Evolutionary conservation across 2,113 vertebrate genomes (phyloP).

Genomic region (Numida meleagris): DNA sequence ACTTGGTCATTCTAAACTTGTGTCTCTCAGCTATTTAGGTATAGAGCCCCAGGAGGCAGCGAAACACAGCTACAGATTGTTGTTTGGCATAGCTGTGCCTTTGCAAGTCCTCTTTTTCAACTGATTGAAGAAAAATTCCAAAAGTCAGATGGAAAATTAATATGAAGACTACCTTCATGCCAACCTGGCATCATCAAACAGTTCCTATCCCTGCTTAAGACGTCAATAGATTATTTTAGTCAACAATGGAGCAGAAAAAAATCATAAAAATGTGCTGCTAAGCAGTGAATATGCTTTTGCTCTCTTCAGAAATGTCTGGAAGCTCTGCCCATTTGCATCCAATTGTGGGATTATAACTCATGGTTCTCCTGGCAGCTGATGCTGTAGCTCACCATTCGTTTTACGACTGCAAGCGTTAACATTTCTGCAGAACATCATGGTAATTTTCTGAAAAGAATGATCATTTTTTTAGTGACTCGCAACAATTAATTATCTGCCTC

Average conservation of each 20-base stretch:
- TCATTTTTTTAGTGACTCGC: slow-evolving; percentile 76
- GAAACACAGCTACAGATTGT: neutral
- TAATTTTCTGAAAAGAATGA: slow-evolving; percentile 73
- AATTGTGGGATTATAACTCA: slow-evolving; percentile 59
- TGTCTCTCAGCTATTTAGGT: neutral
- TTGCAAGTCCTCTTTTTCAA: neutral
- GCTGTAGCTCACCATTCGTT: slow-evolving; percentile 62
- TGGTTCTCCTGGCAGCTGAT: slow-evolving; percentile 22
- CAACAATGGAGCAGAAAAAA: neutral
- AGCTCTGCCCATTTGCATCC: neutral
- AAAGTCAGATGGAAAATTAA: slow-evolving; percentile 33
- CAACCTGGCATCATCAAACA: neutral
- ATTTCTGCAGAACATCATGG: slow-evolving; percentile 70
- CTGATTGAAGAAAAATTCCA: neutral
- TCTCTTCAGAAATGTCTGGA: slow-evolving; percentile 22
- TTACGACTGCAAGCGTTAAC: slow-evolving; percentile 70
- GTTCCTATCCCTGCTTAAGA: neutral
- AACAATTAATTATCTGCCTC: slow-evolving; percentile 68
- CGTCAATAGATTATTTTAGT: neutral
- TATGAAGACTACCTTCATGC: neutral
- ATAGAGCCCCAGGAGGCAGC: neutral
- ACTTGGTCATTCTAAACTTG: neutral
- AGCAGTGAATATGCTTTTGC: slow-evolving; percentile 29
- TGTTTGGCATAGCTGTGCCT: neutral
- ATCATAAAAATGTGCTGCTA: slow-evolving; percentile 39